Evolutionary conservation across 2,113 vertebrate genomes (phyloP).

Genomic region (Trematomus loennbergii): DNA sequence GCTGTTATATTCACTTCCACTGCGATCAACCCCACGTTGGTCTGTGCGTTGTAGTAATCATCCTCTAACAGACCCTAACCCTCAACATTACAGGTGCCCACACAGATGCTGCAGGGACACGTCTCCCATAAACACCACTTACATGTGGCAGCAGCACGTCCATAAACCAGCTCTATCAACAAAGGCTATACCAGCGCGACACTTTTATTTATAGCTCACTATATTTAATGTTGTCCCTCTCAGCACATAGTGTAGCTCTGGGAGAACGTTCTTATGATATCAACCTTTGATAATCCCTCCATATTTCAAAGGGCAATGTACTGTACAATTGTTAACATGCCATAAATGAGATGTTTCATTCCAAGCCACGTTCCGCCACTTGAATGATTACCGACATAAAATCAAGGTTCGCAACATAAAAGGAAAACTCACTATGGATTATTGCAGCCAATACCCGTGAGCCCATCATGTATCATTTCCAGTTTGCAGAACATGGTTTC

Average conservation of each 20-base stretch:
- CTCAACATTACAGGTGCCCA: constrained; percentile 28
- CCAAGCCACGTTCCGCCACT: constrained; percentile 6
- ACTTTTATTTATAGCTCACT: constrained; percentile 64
- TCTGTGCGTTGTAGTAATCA: constrained; percentile 36
- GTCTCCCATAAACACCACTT: constrained; percentile 60
- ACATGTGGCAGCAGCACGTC: constrained; percentile 31
- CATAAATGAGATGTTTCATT: constrained; percentile 46
- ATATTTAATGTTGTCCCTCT: constrained; percentile 50
- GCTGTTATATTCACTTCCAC: constrained; percentile 28
- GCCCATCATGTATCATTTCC: constrained; percentile 37
- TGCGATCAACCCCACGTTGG: constrained; percentile 17
- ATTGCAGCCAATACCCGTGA: constrained; percentile 33
- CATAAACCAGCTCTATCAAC: constrained; percentile 60
- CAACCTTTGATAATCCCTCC: constrained; percentile 31
- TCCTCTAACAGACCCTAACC: constrained; percentile 50
- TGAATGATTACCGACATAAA: constrained; percentile 56
- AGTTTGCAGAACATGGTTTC: constrained; percentile 36
- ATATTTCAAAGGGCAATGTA: constrained; percentile 50
- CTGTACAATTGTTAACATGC: constrained; percentile 41
- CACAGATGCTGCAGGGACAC: constrained; percentile 48
- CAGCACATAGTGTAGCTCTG: constrained; percentile 24
- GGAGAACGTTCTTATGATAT: constrained; percentile 21
- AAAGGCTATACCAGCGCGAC: constrained; percentile 44
- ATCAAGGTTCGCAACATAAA: constrained; percentile 44
- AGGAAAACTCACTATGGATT: constrained; percentile 48